phyloP scores from a whole-genome alignment of 64 coral and sea anemone species.

The Dendrophyllia cribrosa region DNA sequence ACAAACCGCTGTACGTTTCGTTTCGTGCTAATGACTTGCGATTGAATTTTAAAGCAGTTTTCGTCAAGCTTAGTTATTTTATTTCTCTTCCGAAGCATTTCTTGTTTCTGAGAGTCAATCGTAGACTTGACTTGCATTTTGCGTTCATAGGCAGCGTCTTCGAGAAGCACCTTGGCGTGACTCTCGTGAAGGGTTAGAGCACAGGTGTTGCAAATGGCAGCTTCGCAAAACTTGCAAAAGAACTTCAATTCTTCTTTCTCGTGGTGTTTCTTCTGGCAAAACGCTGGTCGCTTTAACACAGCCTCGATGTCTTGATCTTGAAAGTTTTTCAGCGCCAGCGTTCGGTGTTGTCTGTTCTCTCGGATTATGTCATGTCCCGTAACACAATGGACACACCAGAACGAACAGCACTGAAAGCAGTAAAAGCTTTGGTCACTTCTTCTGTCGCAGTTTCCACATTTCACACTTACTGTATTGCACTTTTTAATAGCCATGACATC shows the following conservation, averaged over 20 bases:
- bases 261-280: neutral
- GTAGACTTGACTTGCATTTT: neutral
- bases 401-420: slow-evolving; percentile 11
- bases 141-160: neutral
- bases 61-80: neutral
- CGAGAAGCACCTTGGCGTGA: neutral
- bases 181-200: neutral
- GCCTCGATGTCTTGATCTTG: neutral
- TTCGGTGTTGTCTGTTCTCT: neutral
- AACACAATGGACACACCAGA: neutral
- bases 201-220: neutral
- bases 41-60: neutral
- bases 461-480: neutral
- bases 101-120: neutral
- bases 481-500: slow-evolving; percentile 16
- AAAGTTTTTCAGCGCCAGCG: slow-evolving; percentile 34
- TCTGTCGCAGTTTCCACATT: slow-evolving; percentile 15
- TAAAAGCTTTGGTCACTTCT: neutral
- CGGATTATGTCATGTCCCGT: neutral
- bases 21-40: neutral
- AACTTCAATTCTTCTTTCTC: slow-evolving; percentile 1
- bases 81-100: neutral
- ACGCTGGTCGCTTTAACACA: slow-evolving; percentile 2
- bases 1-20: neutral
- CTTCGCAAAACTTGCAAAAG: neutral